Conservation (phyloP, 1,140 invertebrate species). For the Magallana gigas region DNA sequence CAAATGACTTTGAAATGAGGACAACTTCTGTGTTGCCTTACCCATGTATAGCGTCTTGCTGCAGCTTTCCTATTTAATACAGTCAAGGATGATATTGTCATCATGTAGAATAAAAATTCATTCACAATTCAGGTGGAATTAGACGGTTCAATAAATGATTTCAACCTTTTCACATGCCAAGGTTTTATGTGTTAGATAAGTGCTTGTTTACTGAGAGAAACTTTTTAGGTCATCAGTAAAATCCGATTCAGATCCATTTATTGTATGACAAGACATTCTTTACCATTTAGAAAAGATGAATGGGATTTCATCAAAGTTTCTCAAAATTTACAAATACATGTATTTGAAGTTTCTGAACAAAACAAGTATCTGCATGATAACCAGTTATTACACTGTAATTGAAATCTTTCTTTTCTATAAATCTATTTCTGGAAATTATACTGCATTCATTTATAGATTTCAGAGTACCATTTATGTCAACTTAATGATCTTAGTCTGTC, state of each 20-base stretch:
- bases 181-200: slow-evolving; percentile 19
- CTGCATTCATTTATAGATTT: background rate
- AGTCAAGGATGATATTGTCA: background rate
- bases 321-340: background rate
- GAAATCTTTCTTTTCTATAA: background rate
- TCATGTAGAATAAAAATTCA: slow-evolving; percentile 13
- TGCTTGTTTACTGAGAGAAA: slow-evolving; percentile 17
- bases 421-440: background rate
- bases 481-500: too few relatives aligned
- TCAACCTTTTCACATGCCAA: background rate
- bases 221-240: background rate
- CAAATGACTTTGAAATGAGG: slow-evolving; percentile 12
- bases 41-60: background rate
- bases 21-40: background rate
- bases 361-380: background rate
- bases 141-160: background rate
- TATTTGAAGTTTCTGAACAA: background rate
- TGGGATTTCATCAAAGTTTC: background rate
- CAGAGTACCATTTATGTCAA: too few relatives aligned
- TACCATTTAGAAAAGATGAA: background rate
- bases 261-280: background rate
- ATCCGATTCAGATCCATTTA: background rate
- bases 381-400: background rate
- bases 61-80: slow-evolving; percentile 7
- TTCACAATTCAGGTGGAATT: slow-evolving; percentile 9